These are phyloP conservation scores for Triplophysa yarkandensis DNA, from an alignment of 2,797 vertebrate species.

Conservation along the genomic window DNA sequence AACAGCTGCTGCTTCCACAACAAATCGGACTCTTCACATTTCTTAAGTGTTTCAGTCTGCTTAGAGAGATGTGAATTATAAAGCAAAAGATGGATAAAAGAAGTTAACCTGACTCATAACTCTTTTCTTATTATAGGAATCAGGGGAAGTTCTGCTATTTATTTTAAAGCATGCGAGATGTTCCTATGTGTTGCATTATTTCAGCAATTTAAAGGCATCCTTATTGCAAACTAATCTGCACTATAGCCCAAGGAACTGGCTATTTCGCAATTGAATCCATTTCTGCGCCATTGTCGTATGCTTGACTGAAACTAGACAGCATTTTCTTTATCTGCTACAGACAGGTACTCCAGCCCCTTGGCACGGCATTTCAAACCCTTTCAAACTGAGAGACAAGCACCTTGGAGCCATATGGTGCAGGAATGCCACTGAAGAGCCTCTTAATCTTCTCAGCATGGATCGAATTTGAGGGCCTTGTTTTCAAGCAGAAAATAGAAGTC, in stretches of 20 bases:
- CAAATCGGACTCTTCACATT: neutral
- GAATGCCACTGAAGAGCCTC: conserved; percentile 64
- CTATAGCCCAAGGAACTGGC: conserved; percentile 8
- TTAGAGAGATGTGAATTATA: conserved; percentile 1
- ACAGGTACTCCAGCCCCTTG: conserved; percentile 58
- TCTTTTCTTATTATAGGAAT: neutral
- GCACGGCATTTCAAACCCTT: conserved; percentile 49
- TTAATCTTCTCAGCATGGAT: conserved; percentile 73
- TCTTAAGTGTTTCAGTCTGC: neutral
- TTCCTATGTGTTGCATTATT: conserved; percentile 2
- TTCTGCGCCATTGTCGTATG: conserved; percentile 22
- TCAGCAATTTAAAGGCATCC: neutral
- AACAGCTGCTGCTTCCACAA: neutral
- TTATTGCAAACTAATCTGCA: conserved; percentile 7
- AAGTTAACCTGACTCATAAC: conserved; percentile 1
- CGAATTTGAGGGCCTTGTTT: conserved; percentile 67
- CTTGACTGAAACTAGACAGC: conserved; percentile 18
- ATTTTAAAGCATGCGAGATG: neutral
- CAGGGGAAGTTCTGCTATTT: neutral
- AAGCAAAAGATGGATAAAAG: neutral
- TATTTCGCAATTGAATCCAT: conserved; percentile 20
- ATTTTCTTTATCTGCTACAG: conserved; percentile 31
- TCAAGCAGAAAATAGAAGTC: conserved; percentile 55
- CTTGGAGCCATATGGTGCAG: conserved; percentile 69
- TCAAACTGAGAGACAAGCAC: conserved; percentile 64